A percentile compares a stretch with the other conserved stretches of the same genome.
Evolutionary conservation across 2,888 invertebrate species (phyloP).

Genomic region (Nycteola revayana): DNA sequence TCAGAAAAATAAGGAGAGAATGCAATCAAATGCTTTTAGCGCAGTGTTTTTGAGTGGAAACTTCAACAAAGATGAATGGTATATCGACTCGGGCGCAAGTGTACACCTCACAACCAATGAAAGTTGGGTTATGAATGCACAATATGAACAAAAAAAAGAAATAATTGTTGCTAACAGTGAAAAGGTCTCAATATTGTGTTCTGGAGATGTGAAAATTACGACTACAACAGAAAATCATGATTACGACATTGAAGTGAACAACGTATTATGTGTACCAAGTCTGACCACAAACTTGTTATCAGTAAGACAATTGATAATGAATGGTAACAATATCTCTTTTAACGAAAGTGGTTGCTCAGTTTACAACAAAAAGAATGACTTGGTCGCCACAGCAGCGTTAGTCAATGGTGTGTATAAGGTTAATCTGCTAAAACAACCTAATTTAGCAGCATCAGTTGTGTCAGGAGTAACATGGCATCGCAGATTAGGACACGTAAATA

Average conservation of each 20-base stretch:
- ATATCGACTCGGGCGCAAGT: slow-evolving; percentile 23
- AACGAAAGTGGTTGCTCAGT: slow-evolving; percentile 7
- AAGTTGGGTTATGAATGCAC: background rate
- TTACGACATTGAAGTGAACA: slow-evolving; percentile 13
- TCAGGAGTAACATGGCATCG: background rate
- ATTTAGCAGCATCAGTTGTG: background rate
- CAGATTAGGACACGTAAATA: slow-evolving; percentile 1
- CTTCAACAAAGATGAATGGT: slow-evolving; percentile 8
- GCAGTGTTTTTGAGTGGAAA: slow-evolving; percentile 12
- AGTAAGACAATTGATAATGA: slow-evolving; percentile 21
- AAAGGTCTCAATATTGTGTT: background rate
- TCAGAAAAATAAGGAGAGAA: background rate
- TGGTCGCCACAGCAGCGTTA: slow-evolving; percentile 1
- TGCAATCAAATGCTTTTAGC: slow-evolving; percentile 22
- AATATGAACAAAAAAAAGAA: background rate
- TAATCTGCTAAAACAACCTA: background rate
- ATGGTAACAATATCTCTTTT: slow-evolving; percentile 9
- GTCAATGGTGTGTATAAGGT: slow-evolving; percentile 2
- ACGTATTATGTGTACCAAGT: slow-evolving; percentile 12
- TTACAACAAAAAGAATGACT: slow-evolving; percentile 7
- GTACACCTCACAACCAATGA: slow-evolving; percentile 7
- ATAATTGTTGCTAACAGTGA: slow-evolving; percentile 2
- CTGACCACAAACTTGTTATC: slow-evolving; percentile 23
- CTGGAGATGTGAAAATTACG: slow-evolving; percentile 7
- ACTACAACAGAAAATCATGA: slow-evolving; percentile 2